Evolutionary conservation across 2,113 vertebrate genomes (phyloP).

Genomic region (Upupa epops): DNA sequence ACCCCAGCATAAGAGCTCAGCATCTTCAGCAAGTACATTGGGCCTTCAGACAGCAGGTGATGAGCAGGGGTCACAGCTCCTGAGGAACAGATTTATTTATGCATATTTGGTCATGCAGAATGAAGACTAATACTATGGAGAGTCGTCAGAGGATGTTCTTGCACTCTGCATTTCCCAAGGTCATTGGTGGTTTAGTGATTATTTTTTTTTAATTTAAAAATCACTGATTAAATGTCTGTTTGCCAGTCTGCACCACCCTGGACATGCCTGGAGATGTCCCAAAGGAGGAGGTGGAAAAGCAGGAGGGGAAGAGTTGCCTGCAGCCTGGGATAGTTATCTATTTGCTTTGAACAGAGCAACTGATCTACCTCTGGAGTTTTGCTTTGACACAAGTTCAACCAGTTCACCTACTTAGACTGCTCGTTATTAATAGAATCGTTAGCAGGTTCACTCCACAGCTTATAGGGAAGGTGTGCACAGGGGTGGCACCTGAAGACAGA

Average conservation of each 20-base stretch:
- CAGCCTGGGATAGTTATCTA: constrained; percentile 63
- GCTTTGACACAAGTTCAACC: constrained; percentile 65
- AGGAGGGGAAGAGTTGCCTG: constrained; percentile 25
- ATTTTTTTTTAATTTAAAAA: background rate
- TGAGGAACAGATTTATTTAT: background rate
- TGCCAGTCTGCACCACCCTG: constrained; percentile 46
- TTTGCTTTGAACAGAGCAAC: constrained; percentile 55
- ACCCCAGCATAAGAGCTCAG: background rate
- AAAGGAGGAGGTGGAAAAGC: constrained; percentile 43
- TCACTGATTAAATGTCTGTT: background rate
- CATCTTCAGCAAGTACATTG: background rate
- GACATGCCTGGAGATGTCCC: constrained; percentile 58
- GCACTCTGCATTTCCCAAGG: background rate
- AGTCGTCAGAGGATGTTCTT: background rate
- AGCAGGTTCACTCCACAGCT: constrained; percentile 68
- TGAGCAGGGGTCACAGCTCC: background rate
- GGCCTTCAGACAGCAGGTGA: background rate
- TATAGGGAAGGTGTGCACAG: constrained; percentile 60
- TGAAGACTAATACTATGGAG: background rate
- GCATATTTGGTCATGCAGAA: background rate
- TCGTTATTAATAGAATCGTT: constrained; percentile 65
- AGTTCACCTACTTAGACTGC: constrained; percentile 59
- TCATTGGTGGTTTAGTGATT: background rate
- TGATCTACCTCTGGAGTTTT: constrained; percentile 47
- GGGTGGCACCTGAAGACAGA: constrained; percentile 70